These are phyloP conservation scores for Pterocles orientalis DNA, from an alignment of 2,113 vertebrate species.

Conservation along the genomic window DNA sequence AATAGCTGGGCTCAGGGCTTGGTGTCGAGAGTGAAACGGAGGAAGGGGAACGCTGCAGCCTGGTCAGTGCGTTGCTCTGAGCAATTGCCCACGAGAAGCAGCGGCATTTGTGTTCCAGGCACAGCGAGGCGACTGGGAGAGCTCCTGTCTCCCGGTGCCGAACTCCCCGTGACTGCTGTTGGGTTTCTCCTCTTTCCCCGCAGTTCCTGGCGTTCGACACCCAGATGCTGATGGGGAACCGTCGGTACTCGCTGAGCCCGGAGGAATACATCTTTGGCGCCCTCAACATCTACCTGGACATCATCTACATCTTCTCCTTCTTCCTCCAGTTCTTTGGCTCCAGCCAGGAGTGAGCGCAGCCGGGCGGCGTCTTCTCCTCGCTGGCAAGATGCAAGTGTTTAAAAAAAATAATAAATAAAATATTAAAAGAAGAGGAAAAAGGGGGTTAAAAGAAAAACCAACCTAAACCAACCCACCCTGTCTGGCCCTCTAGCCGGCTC, in stretches of 20 bases:
- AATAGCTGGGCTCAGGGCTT: neutral
- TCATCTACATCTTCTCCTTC: slow-evolving; percentile 94
- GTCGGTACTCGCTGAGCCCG: slow-evolving; percentile 85
- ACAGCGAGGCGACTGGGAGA: neutral
- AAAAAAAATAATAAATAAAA: too few relatives aligned
- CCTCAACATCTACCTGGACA: slow-evolving; percentile 94
- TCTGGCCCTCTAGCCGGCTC: neutral
- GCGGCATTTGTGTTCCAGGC: neutral
- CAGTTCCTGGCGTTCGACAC: slow-evolving; percentile 95
- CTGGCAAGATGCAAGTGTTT: slow-evolving; percentile 3
- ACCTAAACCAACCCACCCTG: neutral
- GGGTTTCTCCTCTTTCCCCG: neutral
- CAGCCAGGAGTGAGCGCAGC: slow-evolving; percentile 77
- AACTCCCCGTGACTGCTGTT: neutral
- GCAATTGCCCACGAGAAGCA: neutral
- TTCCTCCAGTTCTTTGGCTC: slow-evolving; percentile 91
- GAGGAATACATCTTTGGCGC: slow-evolving; percentile 95
- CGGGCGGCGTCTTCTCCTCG: neutral
- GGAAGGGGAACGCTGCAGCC: neutral
- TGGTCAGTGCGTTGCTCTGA: neutral
- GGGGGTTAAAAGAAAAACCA: neutral
- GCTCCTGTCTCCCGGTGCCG: neutral
- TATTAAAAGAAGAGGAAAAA: neutral
- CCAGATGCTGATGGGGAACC: slow-evolving; percentile 91
- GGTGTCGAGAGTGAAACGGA: neutral